These are phyloP conservation scores for Clepsis dumicolana DNA, from an alignment of 2,888 invertebrate species.

Conservation along the genomic window DNA sequence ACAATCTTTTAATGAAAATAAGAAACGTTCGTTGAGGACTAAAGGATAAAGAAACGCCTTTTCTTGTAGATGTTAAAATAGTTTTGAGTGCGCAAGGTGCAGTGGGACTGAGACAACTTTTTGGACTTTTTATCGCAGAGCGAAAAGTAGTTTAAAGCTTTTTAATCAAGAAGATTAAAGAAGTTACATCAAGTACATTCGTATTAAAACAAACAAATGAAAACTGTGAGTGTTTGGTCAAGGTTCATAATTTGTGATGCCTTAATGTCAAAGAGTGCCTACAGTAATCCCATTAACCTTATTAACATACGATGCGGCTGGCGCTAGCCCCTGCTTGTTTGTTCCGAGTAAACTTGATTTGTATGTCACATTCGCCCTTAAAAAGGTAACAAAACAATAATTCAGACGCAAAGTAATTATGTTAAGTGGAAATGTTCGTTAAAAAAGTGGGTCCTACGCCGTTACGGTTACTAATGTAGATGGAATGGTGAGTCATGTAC, in stretches of 20 bases:
- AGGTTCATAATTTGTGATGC: neutral
- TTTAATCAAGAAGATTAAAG: too few relatives aligned
- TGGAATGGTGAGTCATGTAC: neutral
- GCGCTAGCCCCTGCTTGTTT: neutral
- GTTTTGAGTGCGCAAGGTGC: too few relatives aligned
- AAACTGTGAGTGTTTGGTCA: neutral
- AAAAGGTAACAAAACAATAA: conserved; percentile 1
- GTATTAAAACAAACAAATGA: neutral
- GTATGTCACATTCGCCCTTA: neutral
- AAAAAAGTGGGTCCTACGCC: neutral
- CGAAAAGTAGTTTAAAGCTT: too few relatives aligned
- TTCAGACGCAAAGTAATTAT: conserved; percentile 5
- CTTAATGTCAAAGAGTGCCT: conserved; percentile 10
- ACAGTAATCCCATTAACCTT: conserved; percentile 1
- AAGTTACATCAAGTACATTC: too few relatives aligned
- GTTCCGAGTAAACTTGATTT: conserved; percentile 7
- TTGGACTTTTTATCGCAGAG: too few relatives aligned
- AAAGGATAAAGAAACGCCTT: neutral
- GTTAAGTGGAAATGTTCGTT: conserved; percentile 9
- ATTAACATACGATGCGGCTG: neutral
- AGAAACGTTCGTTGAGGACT: neutral
- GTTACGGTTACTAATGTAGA: neutral
- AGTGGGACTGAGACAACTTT: too few relatives aligned
- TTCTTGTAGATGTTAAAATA: too few relatives aligned
- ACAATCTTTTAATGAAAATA: conserved; percentile 22